Base-by-base conservation (phyloP, 2,113 vertebrate genomes). In the Orientallactaga bullata region DNA sequence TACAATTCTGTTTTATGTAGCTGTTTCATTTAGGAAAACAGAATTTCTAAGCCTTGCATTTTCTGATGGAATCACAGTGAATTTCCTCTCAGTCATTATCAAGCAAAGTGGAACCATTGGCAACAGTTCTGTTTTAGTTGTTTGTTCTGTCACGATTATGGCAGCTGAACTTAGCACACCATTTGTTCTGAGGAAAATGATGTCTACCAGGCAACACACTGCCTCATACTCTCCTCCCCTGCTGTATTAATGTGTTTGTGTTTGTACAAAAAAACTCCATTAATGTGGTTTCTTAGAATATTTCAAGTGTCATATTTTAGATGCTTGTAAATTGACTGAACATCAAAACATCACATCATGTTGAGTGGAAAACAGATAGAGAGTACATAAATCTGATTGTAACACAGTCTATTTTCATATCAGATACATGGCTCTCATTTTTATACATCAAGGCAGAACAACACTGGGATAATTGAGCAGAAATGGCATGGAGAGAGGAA, bases 161-260 rank as follows among this genome's bases (percentile, higher is more conserved):
- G 18, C 80, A 92, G 77, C 65, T 96, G 77, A 96, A 97, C 61
- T 89, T 95, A 93, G 94, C 69, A 86, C 35, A 91, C 61, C 37
- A 89, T 93, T 95, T 96, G 77, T 95, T 96, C 97, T 79, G 71
- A 95, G 88, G 61, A 84, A 87, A 96, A 82, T 89, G 55, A 84
- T 94, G n/a, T 60, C 60, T 94, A 89, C 47, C 18, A 0, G 66
- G 51, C 30, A 69, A 82, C 18, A 86, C 71, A 73, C n/a, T 79
- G 30, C 18, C 21, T 74, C 51, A 92, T 18, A 47, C 42, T 6
- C 26, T 91, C 20, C 24, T 88, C 88, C 69, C 63, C 51, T 92
- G 23, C 26, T 94, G 2, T 72, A 90, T 93, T 92, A 80, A 88
- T 91, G 32, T 87, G 11, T 81, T 73, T 84, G 10, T 65, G 60